Base-by-base conservation (phyloP, 2,797 vertebrate species). In the Emydoidea blandingii region DNA sequence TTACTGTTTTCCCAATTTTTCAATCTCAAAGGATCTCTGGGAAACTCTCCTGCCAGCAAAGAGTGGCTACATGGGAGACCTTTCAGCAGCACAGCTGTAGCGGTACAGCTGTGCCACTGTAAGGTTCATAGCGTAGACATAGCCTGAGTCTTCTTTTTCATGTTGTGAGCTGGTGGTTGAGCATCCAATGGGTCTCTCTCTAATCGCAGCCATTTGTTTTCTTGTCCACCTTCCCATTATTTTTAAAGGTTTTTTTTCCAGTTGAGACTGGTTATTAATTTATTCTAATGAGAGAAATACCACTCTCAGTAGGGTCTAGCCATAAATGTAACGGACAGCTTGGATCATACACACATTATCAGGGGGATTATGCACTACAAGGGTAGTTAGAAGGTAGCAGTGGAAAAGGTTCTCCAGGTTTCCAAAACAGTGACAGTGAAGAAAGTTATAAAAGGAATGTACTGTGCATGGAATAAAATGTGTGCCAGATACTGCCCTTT, bases 331-430 rank as follows among this genome's bases (percentile, higher is more conserved):
- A 8, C 18, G 5, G n/a, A 19, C 65, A 37, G 37, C 19, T 37
- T 72, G 10, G 8, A 41, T 23, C 19, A 72, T 23, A 21, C 37
- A 41, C 10, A 25, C 10, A 23, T 41, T 21, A 41, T 23, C 18
- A 6, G 19, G 0, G 0, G 9, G 23, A 12, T 84, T 90, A 76
- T 57, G 8, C 65, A n/a, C 29, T 52, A n/a, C 25, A 84, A 82
- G 2, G 5, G 6, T 72, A 72, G 23, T 88, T 83, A 57, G 27
- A 59, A 84, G 84, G 41, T 21, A 25, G 21, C 21, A 81, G 15
- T 79, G 19, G 79, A 56, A 49, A 7, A 23, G 15, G 89, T 57
- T 37, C 68, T 56, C 53, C 34, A 31, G 41, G 62, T 76, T 80
- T 37, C 23, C 56, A 56, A 87, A 89, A 72, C 16, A 62, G 44